Conservation (phyloP, 1,140 invertebrate genomes). For the Bombus difficillimus region DNA sequence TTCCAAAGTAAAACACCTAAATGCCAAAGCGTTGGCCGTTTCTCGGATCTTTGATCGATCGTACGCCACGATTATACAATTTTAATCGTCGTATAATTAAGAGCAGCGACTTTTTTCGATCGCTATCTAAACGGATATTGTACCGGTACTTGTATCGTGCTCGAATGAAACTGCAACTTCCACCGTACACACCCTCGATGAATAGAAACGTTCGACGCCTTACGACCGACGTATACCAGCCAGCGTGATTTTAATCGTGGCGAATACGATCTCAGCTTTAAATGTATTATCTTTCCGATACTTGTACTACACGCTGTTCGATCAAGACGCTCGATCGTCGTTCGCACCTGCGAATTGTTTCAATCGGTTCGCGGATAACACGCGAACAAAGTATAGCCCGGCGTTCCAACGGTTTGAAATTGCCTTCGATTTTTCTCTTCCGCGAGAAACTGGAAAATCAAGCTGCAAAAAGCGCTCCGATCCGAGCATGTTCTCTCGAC, state of each 20-base stretch:
- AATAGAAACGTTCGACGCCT: slow-evolving; percentile 18
- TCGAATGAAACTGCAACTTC: slow-evolving; percentile 41
- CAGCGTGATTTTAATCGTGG: slow-evolving; percentile 16
- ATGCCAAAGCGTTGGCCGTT: not conserved
- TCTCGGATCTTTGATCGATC: not conserved
- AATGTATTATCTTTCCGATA: slow-evolving; percentile 33
- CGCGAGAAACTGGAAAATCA: slow-evolving; percentile 2
- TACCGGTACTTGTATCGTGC: slow-evolving; percentile 25
- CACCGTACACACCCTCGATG: not conserved
- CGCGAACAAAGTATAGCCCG: not conserved
- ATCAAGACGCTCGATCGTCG: not conserved
- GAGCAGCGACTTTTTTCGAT: slow-evolving; percentile 2
- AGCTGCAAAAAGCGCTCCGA: not conserved
- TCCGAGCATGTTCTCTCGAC: not conserved
- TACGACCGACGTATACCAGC: no score
- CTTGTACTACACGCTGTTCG: slow-evolving; percentile 3
- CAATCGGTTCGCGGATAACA: not conserved
- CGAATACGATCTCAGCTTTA: slow-evolving; percentile 7
- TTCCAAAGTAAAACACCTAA: no score
- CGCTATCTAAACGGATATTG: not conserved
- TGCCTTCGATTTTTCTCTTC: not conserved
- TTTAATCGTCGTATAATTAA: slow-evolving; percentile 14
- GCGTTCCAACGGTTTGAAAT: not conserved
- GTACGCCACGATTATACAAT: not conserved
- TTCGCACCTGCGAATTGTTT: slow-evolving; percentile 13